phyloP scores from a whole-genome alignment of 2,888 invertebrate genomes.

The Chrysolina haemoptera region DNA sequence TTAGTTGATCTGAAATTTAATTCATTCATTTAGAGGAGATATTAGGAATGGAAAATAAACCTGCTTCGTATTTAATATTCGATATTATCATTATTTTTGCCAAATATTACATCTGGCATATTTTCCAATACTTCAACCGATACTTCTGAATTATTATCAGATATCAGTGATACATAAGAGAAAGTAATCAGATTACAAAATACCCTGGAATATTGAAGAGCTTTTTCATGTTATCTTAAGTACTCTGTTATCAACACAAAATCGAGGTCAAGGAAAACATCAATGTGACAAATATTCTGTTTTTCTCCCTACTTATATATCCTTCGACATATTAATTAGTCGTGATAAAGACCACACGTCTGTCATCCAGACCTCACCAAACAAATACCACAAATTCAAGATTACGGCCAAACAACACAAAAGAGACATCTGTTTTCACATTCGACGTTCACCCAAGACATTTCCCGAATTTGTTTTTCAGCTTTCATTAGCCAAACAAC shows the following conservation, averaged over 20 bases:
- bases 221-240: too few species aligned
- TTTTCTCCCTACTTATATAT: not conserved
- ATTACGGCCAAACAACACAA: not conserved
- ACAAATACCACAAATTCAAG: not conserved
- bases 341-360: not conserved
- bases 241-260: not conserved
- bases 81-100: too few species aligned
- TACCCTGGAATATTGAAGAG: too few species aligned
- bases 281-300: not conserved
- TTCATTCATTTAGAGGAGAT: too few species aligned
- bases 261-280: not conserved
- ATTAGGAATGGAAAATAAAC: too few species aligned
- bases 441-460: not conserved
- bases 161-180: too few species aligned
- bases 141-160: too few species aligned
- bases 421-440: not conserved
- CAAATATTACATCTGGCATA: too few species aligned
- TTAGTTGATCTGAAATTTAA: too few species aligned
- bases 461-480: conserved; percentile 26
- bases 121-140: too few species aligned
- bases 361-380: not conserved
- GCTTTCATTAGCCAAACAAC: conserved; percentile 21
- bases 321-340: conserved; percentile 20
- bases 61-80: too few species aligned
- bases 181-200: too few species aligned